Conservation (phyloP, 2,797 vertebrate species). For the Anableps anableps region DNA sequence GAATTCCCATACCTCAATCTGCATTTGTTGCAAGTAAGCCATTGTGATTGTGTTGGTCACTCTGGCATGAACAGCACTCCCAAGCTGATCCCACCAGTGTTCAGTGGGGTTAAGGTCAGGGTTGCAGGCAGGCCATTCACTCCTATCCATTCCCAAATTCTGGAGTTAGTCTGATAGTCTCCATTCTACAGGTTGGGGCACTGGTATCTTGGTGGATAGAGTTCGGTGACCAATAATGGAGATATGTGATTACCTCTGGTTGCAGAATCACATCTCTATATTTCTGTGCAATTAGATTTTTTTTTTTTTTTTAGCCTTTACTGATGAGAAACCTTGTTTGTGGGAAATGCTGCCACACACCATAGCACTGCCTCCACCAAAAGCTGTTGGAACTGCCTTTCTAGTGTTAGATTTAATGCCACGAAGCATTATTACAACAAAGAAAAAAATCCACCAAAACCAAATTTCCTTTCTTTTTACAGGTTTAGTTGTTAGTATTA, state of each 20-base stretch:
- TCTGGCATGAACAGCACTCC: not conserved
- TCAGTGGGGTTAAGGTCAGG: not conserved
- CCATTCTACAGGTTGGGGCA: not conserved
- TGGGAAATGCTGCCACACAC: not conserved
- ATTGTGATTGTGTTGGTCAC: not conserved
- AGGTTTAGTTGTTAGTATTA: not conserved
- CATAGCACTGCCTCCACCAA: not conserved
- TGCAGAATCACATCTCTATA: not conserved
- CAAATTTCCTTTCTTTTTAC: not conserved
- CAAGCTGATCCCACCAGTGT: not conserved
- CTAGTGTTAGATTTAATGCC: not conserved
- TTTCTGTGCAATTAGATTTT: not conserved
- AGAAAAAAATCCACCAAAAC: not conserved
- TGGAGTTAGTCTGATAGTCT: not conserved
- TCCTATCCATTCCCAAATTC: not conserved
- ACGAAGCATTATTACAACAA: not conserved
- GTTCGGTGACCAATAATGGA: not conserved
- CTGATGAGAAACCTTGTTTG: not conserved
- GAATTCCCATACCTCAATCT: not conserved
- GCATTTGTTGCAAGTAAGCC: not conserved
- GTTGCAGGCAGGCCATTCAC: not conserved
- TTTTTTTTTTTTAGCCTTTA: not conserved
- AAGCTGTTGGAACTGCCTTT: not conserved
- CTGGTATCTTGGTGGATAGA: not conserved
- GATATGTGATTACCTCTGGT: not conserved